Percentiles rank a stretch among this genome's conserved stretches.
Evolutionary conservation across 1,140 invertebrate genomes (phyloP).

Genomic region (Caerostris extrusa): DNA sequence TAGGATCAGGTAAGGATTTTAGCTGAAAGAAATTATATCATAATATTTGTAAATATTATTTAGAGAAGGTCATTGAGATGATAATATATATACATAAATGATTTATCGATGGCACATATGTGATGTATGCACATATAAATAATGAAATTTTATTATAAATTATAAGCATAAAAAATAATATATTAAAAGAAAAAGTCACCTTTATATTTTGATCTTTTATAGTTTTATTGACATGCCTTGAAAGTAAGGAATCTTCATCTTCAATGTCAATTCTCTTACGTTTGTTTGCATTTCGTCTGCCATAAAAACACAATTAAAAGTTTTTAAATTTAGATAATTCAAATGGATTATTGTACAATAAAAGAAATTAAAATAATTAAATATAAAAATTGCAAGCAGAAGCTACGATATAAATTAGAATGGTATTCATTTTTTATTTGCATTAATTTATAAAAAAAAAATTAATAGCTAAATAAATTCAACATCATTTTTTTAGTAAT

Average conservation of each 20-base stretch:
- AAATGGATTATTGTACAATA: background rate
- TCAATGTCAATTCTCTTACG: constrained; percentile 23
- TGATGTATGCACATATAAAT: background rate
- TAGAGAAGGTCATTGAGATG: background rate
- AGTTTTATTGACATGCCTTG: constrained; percentile 3
- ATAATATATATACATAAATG: background rate
- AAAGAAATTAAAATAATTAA: background rate
- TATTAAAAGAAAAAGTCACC: background rate
- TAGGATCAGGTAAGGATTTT: constrained; percentile 9
- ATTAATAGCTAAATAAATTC: background rate
- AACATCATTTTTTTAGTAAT: background rate
- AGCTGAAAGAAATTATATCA: background rate
- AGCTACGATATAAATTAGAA: too few species aligned
- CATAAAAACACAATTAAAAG: background rate
- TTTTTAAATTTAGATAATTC: background rate
- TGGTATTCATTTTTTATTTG: too few species aligned
- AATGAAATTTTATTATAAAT: background rate
- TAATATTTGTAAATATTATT: background rate
- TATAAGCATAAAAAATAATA: background rate
- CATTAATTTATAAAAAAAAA: too few species aligned
- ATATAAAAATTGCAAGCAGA: background rate
- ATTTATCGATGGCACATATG: too few species aligned
- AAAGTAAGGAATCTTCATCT: constrained; percentile 62
- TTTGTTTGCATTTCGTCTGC: constrained; percentile 12
- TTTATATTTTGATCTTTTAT: background rate